Evolutionary conservation across 1,140 invertebrate genomes (phyloP).

Genomic region (Rhizoglyphus robini): DNA sequence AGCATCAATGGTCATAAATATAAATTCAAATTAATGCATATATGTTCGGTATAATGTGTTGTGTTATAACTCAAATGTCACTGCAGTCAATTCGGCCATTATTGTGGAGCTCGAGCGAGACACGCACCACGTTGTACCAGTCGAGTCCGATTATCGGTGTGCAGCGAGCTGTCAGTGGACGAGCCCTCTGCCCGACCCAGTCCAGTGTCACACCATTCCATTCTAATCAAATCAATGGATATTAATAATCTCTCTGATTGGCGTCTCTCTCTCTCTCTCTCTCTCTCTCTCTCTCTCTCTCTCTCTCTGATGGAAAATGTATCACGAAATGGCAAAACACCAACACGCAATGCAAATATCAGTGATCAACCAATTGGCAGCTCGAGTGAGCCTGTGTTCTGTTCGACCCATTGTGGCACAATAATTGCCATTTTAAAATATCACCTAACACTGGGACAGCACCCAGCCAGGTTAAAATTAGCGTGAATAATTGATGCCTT

Average conservation of each 20-base stretch:
- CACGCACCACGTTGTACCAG: not conserved
- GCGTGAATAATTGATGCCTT: not conserved
- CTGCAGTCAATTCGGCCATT: slow-evolving; percentile 6
- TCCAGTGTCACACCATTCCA: no score
- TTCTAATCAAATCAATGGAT: slow-evolving; percentile 14
- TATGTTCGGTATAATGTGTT: not conserved
- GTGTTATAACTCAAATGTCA: slow-evolving; percentile 13
- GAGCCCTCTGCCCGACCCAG: no score
- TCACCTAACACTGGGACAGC: not conserved
- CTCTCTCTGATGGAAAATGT: no score
- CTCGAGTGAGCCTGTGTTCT: not conserved
- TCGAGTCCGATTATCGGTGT: not conserved
- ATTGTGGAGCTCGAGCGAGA: not conserved
- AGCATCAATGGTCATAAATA: slow-evolving; percentile 15
- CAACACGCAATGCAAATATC: not conserved
- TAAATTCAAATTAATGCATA: slow-evolving; percentile 17
- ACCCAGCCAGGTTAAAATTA: not conserved
- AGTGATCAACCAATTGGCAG: not conserved
- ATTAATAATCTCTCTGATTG: slow-evolving; percentile 2
- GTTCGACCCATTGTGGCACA: not conserved
- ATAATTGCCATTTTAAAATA: not conserved
- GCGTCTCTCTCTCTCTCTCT: no score
- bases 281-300: no score
- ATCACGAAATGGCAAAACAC: no score
- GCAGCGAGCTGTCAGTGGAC: not conserved